These are phyloP conservation scores for Acrossocheilus wenchowensis DNA, from an alignment of 2,797 vertebrate species.

Conservation along the genomic window DNA sequence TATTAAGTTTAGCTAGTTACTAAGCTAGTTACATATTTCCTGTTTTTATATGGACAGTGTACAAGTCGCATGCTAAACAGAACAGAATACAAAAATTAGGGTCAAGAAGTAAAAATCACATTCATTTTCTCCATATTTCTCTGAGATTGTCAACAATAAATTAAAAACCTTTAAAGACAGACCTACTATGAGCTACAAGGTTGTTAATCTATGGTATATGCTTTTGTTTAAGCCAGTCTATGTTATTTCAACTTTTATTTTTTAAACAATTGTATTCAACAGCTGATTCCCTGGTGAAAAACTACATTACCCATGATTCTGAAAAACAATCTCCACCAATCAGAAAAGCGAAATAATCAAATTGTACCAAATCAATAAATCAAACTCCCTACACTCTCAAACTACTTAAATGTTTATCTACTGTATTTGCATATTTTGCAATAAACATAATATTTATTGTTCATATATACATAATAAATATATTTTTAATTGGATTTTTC, in stretches of 20 bases:
- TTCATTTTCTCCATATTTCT: neutral
- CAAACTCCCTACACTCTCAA: too few relatives aligned
- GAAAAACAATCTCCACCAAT: too few relatives aligned
- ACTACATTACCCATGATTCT: too few relatives aligned
- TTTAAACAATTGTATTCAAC: too few relatives aligned
- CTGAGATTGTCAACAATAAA: neutral
- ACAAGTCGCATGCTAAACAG: neutral
- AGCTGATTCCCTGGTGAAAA: too few relatives aligned
- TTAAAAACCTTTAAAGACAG: neutral
- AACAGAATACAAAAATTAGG: neutral
- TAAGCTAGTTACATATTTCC: neutral
- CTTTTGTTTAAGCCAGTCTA: neutral
- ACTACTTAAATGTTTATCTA: neutral
- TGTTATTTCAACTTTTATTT: neutral
- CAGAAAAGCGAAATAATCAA: too few relatives aligned
- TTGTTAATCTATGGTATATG: neutral
- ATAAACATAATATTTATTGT: neutral
- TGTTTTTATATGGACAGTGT: neutral
- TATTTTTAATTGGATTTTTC: neutral
- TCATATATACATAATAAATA: neutral
- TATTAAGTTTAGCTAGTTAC: neutral
- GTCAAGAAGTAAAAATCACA: neutral
- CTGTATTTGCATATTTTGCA: neutral
- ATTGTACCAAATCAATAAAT: too few relatives aligned
- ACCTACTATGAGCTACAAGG: neutral